These are phyloP conservation scores for Sycophila texana DNA, from an alignment of 2,888 invertebrate species.

Conservation along the genomic window DNA sequence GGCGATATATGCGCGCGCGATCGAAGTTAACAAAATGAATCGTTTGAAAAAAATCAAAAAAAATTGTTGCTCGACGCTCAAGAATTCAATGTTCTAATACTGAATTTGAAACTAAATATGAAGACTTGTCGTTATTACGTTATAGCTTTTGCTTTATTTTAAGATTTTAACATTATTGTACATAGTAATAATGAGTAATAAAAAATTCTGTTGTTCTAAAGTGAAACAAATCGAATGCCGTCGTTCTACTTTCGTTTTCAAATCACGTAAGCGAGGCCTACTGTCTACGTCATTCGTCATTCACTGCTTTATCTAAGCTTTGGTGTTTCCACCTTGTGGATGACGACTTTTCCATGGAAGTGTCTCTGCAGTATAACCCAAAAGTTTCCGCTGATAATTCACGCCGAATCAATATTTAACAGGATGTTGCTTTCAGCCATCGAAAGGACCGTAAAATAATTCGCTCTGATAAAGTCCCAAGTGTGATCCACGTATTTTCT, in stretches of 20 bases:
- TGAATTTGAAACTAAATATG: not conserved
- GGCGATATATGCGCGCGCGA: too few species aligned
- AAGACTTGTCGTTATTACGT: not conserved
- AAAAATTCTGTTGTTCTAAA: not conserved
- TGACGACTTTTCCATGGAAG: constrained; percentile 47
- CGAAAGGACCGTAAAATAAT: constrained; percentile 46
- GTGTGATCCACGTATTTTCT: constrained; percentile 30
- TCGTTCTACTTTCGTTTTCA: constrained; percentile 10
- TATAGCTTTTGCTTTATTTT: not conserved
- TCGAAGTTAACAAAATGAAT: not conserved
- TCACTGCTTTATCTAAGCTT: constrained; percentile 11
- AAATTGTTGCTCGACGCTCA: not conserved
- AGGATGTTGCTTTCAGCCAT: constrained; percentile 63
- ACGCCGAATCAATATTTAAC: constrained; percentile 70
- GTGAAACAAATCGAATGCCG: not conserved
- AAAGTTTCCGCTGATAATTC: constrained; percentile 62
- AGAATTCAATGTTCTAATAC: not conserved
- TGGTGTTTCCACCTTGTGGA: constrained; percentile 39
- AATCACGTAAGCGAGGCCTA: not conserved
- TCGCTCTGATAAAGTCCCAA: constrained; percentile 31
- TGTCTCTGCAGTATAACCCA: constrained; percentile 39
- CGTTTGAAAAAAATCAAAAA: not conserved
- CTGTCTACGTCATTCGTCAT: constrained; percentile 19
- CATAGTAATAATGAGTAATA: too few species aligned
- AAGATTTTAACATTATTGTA: not conserved